A percentile compares a stretch with the other conserved stretches of the same genome.
Evolutionary conservation across 1,140 invertebrate genomes (phyloP).

Genomic region (Halesus radiatus): DNA sequence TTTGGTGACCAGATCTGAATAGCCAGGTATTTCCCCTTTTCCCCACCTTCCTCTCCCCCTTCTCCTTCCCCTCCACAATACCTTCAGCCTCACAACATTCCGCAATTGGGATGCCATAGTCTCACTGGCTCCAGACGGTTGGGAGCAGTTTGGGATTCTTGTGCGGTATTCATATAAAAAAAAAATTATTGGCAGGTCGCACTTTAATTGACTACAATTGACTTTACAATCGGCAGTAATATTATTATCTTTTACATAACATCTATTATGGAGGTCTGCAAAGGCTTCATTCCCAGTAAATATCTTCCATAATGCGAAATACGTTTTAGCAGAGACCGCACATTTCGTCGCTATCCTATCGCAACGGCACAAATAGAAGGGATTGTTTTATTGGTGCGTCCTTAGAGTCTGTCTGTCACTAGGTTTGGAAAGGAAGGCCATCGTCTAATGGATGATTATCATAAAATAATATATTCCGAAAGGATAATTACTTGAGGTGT

Average conservation of each 20-base stretch:
- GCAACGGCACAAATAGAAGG: slow-evolving; percentile 17
- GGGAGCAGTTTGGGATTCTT: too few relatives aligned
- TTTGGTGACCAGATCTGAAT: too few relatives aligned
- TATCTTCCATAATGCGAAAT: neutral
- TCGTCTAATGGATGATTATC: slow-evolving; percentile 31
- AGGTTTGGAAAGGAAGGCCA: slow-evolving; percentile 6
- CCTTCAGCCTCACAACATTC: too few relatives aligned
- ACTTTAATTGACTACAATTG: neutral
- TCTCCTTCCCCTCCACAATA: too few relatives aligned
- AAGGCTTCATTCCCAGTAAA: neutral
- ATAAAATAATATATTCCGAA: slow-evolving; percentile 34
- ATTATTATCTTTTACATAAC: too few relatives aligned
- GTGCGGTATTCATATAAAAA: too few relatives aligned
- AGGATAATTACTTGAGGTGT: slow-evolving; percentile 23
- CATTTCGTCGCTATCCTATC: neutral
- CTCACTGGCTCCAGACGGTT: too few relatives aligned
- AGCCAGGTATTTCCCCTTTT: too few relatives aligned
- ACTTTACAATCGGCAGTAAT: neutral
- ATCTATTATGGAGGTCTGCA: too few relatives aligned
- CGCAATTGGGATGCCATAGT: too few relatives aligned
- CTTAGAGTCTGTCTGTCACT: neutral
- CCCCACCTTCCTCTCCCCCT: too few relatives aligned
- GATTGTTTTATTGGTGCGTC: slow-evolving; percentile 2
- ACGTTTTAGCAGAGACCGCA: neutral
- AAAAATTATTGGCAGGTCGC: neutral